Percentiles rank a stretch among this genome's conserved stretches.
Evolutionary conservation across 2,113 vertebrate species (phyloP).

Genomic region (Spheniscus mendiculus): DNA sequence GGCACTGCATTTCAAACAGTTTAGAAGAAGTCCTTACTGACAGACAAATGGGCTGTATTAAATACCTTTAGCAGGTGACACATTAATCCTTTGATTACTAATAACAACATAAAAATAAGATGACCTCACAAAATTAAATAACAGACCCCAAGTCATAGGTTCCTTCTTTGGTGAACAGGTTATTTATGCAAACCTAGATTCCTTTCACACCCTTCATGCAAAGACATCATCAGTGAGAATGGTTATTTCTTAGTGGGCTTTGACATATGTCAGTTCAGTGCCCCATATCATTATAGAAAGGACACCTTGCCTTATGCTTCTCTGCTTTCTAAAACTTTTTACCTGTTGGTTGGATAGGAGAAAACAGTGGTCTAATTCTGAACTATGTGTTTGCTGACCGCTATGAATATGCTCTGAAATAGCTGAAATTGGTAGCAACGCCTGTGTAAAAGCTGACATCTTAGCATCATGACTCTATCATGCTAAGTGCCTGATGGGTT

Average conservation of each 20-base stretch:
- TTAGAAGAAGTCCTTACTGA: background rate
- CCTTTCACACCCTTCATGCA: background rate
- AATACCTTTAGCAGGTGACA: background rate
- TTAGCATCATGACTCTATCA: background rate
- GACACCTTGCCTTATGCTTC: background rate
- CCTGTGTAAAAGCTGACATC: background rate
- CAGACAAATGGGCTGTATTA: background rate
- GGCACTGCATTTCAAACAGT: background rate
- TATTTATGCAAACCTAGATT: background rate
- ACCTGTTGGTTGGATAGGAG: background rate
- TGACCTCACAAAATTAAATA: background rate
- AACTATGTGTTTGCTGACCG: background rate
- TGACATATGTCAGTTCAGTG: background rate
- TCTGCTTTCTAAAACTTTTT: background rate
- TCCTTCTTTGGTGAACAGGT: background rate
- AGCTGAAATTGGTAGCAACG: background rate
- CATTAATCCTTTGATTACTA: background rate
- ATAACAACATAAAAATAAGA: background rate
- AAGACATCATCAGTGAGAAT: background rate
- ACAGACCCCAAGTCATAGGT: background rate
- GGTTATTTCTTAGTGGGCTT: background rate
- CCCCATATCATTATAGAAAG: background rate
- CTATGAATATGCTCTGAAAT: background rate
- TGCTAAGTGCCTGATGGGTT: background rate
- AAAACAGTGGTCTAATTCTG: background rate